phyloP scores from a whole-genome alignment of 2,797 vertebrate genomes.

The Etheostoma perlongum region DNA sequence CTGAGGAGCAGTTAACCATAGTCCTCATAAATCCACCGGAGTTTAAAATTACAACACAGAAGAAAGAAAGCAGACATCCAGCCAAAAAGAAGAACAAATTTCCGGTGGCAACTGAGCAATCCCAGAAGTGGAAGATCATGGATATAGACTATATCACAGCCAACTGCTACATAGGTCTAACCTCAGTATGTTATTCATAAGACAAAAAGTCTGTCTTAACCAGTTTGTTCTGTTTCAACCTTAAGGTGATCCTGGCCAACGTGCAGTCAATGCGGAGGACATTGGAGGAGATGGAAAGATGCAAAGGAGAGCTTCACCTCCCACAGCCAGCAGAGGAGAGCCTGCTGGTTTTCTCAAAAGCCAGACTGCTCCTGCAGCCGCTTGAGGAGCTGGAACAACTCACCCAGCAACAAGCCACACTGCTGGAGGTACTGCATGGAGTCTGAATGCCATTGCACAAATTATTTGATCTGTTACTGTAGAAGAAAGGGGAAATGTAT shows the following conservation, averaged over 20 bases:
- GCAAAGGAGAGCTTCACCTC: constrained; percentile 81
- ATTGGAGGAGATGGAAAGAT: constrained; percentile 86
- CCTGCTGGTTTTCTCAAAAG: constrained; percentile 88
- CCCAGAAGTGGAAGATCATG: no score
- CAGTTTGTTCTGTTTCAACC: neutral
- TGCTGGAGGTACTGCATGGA: constrained; percentile 86
- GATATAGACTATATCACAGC: neutral
- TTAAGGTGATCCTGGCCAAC: constrained; percentile 91
- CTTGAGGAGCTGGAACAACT: constrained; percentile 87
- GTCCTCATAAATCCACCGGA: no score
- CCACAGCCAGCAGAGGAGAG: constrained; percentile 78
- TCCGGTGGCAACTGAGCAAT: no score
- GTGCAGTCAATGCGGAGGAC: constrained; percentile 88
- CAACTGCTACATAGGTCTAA: neutral
- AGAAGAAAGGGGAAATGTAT: neutral
- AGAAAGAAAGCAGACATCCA: no score
- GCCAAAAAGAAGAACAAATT: no score
- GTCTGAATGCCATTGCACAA: neutral
- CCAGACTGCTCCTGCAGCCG: constrained; percentile 82
- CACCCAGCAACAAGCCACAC: constrained; percentile 83
- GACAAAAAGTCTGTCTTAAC: neutral
- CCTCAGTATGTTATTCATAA: neutral
- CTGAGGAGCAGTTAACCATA: no score
- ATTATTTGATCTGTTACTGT: neutral
- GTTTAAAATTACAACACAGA: no score